Evolutionary conservation across 1,140 invertebrate genomes (phyloP).

Genomic region (Leptopilina clavipes): DNA sequence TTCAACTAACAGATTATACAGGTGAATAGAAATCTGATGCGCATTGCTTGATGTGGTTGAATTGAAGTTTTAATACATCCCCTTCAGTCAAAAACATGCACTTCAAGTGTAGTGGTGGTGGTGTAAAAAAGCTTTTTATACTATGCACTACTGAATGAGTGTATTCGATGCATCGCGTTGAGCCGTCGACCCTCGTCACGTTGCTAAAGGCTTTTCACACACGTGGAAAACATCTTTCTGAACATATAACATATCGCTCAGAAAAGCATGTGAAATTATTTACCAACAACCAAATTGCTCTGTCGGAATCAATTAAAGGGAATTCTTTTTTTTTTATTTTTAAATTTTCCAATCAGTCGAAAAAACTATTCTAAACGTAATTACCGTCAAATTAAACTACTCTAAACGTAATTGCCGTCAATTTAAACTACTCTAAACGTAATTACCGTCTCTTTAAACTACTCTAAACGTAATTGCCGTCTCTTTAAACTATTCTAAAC

Average conservation of each 20-base stretch:
- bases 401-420: too few species aligned
- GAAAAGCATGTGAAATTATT: background rate
- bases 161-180: constrained; percentile 27
- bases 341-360: background rate
- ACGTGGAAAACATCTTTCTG: constrained; percentile 4
- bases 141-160: constrained; percentile 24
- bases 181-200: constrained; percentile 30
- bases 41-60: constrained; percentile 29
- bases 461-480: too few species aligned
- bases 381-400: too few species aligned
- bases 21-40: constrained; percentile 25
- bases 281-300: constrained; percentile 8
- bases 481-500: too few species aligned
- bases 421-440: too few species aligned
- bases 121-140: constrained; percentile 26
- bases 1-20: constrained; percentile 23
- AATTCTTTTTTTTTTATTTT: background rate
- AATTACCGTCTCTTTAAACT: too few species aligned
- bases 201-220: constrained; percentile 30
- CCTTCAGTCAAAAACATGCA: constrained; percentile 19
- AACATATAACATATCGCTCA: constrained; percentile 8
- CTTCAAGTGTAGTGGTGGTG: background rate
- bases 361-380: too few species aligned
- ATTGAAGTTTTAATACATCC: constrained; percentile 26
- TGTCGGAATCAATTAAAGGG: background rate